These are phyloP conservation scores for Percopsis transmontana DNA, from an alignment of 2,113 vertebrate genomes.

Conservation along the genomic window DNA sequence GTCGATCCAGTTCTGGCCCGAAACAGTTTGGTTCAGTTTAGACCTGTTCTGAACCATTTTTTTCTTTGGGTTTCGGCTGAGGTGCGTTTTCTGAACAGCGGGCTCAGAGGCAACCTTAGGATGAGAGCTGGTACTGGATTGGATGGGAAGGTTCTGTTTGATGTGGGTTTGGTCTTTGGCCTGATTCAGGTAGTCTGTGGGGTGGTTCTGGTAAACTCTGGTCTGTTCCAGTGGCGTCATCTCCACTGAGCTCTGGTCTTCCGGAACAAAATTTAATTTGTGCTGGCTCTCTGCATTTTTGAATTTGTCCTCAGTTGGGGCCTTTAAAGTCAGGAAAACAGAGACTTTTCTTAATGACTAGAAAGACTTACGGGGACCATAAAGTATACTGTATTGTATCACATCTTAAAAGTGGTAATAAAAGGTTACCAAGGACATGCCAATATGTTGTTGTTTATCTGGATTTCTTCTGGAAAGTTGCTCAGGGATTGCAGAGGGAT, in stretches of 20 bases:
- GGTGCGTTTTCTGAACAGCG: conserved; percentile 20
- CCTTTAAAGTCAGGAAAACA: too few species aligned
- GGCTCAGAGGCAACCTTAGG: conserved; percentile 21
- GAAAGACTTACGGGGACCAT: too few species aligned
- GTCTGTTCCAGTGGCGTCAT: conserved; percentile 68
- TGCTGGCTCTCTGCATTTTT: conserved; percentile 44
- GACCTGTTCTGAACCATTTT: neutral
- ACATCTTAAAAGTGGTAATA: too few species aligned
- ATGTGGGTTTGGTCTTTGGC: conserved; percentile 8
- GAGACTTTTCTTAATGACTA: too few species aligned
- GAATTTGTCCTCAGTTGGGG: neutral
- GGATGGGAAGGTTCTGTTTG: conserved; percentile 23
- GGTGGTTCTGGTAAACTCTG: conserved; percentile 69
- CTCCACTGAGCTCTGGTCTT: conserved; percentile 65
- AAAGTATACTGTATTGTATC: too few species aligned
- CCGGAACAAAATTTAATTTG: conserved; percentile 32
- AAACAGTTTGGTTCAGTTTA: neutral
- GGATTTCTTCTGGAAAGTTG: too few species aligned
- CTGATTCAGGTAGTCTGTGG: conserved; percentile 22
- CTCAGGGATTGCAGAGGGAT: too few species aligned
- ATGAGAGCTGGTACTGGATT: neutral
- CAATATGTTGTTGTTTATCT: too few species aligned
- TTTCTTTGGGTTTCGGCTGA: conserved; percentile 21
- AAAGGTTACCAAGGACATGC: too few species aligned
- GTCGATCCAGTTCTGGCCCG: conserved; percentile 55